Percentiles rank a stretch among this genome's conserved stretches.
Evolutionary conservation across 2,113 vertebrate species (phyloP).

Genomic region (Notarius lentiginosus): DNA sequence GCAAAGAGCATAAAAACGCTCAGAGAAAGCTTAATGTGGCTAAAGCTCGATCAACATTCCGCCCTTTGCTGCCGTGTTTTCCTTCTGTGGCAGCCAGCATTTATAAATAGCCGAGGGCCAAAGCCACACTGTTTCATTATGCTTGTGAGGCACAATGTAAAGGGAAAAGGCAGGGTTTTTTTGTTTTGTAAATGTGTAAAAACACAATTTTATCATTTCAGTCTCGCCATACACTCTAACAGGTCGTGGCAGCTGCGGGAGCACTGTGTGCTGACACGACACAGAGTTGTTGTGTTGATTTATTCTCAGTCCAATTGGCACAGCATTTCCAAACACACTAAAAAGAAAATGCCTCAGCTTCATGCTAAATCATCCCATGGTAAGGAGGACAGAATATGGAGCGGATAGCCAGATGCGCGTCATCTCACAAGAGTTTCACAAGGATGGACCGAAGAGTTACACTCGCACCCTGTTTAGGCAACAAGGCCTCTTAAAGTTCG

Average conservation of each 20-base stretch:
- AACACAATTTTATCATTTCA: conserved; percentile 52
- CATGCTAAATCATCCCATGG: neutral
- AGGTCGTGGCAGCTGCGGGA: conserved; percentile 19
- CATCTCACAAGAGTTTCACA: conserved; percentile 20
- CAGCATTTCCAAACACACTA: conserved; percentile 21
- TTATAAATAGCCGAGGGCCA: conserved; percentile 74
- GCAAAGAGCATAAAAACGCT: conserved; percentile 24
- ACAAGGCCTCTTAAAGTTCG: conserved; percentile 13
- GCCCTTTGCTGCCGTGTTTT: conserved; percentile 63
- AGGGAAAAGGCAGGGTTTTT: conserved; percentile 21
- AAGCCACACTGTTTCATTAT: conserved; percentile 65
- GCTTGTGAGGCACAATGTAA: conserved; percentile 39
- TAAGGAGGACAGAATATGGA: neutral
- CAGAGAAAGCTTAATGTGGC: conserved; percentile 4
- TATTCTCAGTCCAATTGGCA: conserved; percentile 34
- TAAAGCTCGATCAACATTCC: conserved; percentile 41
- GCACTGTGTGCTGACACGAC: conserved; percentile 24
- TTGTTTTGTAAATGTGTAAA: conserved; percentile 25
- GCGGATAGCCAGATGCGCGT: conserved; percentile 4
- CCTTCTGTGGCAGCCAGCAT: conserved; percentile 59
- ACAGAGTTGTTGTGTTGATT: conserved; percentile 33
- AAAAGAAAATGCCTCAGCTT: conserved; percentile 15
- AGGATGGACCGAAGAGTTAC: conserved; percentile 55
- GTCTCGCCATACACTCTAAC: conserved; percentile 31
- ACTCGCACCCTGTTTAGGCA: conserved; percentile 40